A percentile compares a stretch with the other conserved stretches of the same genome.
phyloP scores from a whole-genome alignment of 2,888 invertebrate genomes.

The Caenorhabditis afra region DNA sequence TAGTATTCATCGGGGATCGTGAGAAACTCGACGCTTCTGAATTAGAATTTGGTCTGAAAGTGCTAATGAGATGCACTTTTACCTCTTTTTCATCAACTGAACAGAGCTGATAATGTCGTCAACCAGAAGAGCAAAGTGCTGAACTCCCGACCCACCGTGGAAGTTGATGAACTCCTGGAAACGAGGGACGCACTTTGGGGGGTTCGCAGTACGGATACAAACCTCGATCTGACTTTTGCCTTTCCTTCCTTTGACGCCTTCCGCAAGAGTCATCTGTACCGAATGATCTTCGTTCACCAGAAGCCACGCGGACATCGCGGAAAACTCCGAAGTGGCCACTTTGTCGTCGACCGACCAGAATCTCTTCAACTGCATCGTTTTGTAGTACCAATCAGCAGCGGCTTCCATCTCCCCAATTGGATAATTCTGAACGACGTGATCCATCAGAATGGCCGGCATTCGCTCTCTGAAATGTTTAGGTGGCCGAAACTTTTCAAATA shows the following conservation, averaged over 20 bases:
- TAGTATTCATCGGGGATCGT: conserved; percentile 93
- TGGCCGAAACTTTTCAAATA: no score
- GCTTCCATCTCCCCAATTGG: conserved; percentile 92
- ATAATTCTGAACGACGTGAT: conserved; percentile 97
- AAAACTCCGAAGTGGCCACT: conserved; percentile 69
- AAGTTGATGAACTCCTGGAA: conserved; percentile 93
- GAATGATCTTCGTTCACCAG: conserved; percentile 69
- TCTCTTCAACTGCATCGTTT: conserved; percentile 81
- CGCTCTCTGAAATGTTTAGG: conserved; percentile 83
- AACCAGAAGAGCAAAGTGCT: conserved; percentile 96
- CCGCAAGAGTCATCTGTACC: conserved; percentile 74
- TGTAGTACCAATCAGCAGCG: conserved; percentile 85
- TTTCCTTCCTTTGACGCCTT: conserved; percentile 66
- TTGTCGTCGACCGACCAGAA: conserved; percentile 83
- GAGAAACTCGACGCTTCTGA: conserved; percentile 89
- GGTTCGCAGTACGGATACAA: neutral
- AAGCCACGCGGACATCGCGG: conserved; percentile 72
- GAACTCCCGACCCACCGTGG: conserved; percentile 94
- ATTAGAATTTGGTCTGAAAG: neutral
- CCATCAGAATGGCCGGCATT: conserved; percentile 89
- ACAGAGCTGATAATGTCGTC: conserved; percentile 91
- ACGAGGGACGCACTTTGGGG: neutral
- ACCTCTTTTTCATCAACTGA: conserved; percentile 85
- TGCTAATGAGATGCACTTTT: neutral
- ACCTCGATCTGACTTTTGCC: conserved; percentile 64